phyloP scores from a whole-genome alignment of 2,797 vertebrate species.

The Macropodus opercularis region DNA sequence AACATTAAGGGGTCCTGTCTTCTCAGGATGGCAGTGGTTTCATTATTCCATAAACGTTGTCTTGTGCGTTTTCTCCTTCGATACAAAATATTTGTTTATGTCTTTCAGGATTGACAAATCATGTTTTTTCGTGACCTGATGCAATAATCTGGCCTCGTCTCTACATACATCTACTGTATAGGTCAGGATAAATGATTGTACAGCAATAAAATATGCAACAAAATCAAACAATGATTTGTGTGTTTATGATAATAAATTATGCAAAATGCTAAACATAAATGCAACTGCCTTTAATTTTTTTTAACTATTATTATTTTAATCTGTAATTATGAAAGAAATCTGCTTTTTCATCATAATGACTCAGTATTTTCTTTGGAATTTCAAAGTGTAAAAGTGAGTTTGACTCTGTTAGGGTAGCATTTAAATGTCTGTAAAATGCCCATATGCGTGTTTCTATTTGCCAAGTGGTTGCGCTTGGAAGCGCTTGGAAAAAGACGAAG shows the following conservation, averaged over 20 bases:
- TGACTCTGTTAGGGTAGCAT: slow-evolving; percentile 14
- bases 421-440: slow-evolving; percentile 51
- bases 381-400: slow-evolving; percentile 27
- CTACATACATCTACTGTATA: slow-evolving; percentile 7
- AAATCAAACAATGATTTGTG: slow-evolving; percentile 12
- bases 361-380: slow-evolving; percentile 55
- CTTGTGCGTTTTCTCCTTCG: slow-evolving; percentile 1
- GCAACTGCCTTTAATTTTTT: slow-evolving; percentile 5
- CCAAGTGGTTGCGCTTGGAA: background rate
- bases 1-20: slow-evolving; percentile 16
- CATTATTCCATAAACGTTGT: slow-evolving; percentile 7
- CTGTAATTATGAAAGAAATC: slow-evolving; percentile 10
- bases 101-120: background rate
- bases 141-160: slow-evolving; percentile 8
- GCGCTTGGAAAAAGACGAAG: slow-evolving; percentile 29
- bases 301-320: background rate
- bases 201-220: slow-evolving; percentile 16
- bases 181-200: slow-evolving; percentile 2
- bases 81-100: slow-evolving; percentile 2
- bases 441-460: slow-evolving; percentile 15
- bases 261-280: slow-evolving; percentile 30
- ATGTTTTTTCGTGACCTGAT: slow-evolving; percentile 13
- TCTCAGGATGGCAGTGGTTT: slow-evolving; percentile 3
- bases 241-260: slow-evolving; percentile 20
- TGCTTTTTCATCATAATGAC: slow-evolving; percentile 15